These are phyloP conservation scores for Crocallis elinguaria DNA, from an alignment of 2,888 invertebrate species.

Conservation along the genomic window DNA sequence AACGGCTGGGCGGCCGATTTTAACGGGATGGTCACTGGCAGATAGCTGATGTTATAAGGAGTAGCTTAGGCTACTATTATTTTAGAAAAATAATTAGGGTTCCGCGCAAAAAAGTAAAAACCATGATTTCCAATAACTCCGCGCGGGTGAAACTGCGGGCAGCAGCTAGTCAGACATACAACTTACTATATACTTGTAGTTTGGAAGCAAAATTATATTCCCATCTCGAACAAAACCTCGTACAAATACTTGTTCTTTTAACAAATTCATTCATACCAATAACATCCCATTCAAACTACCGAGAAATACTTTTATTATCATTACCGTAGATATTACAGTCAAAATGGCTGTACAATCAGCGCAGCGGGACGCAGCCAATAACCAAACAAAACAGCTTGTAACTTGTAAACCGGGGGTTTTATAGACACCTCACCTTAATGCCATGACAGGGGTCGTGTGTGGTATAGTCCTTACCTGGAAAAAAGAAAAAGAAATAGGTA, in stretches of 20 bases:
- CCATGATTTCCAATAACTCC: too few relatives aligned
- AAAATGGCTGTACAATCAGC: slow-evolving; percentile 10
- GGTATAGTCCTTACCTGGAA: slow-evolving; percentile 64
- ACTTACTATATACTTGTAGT: too few relatives aligned
- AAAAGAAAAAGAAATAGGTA: slow-evolving; percentile 46
- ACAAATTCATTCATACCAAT: not conserved
- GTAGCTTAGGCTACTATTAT: too few relatives aligned
- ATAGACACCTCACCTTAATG: slow-evolving; percentile 46
- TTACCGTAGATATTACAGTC: slow-evolving; percentile 2
- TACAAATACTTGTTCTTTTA: not conserved
- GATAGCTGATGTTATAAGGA: too few relatives aligned
- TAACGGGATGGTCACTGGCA: too few relatives aligned
- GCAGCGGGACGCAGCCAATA: slow-evolving; percentile 29
- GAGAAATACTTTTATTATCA: slow-evolving; percentile 21
- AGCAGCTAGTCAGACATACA: too few relatives aligned
- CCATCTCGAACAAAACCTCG: not conserved
- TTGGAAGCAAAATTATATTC: too few relatives aligned
- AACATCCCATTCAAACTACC: not conserved
- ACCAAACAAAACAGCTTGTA: slow-evolving; percentile 29
- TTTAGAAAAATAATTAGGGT: too few relatives aligned
- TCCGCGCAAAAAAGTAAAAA: too few relatives aligned
- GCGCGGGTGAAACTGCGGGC: too few relatives aligned
- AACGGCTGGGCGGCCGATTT: too few relatives aligned
- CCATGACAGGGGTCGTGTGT: slow-evolving; percentile 51
- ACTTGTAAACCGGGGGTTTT: slow-evolving; percentile 39